Conservation (phyloP, 1,140 invertebrate species). For the Papilio aristodemus region DNA sequence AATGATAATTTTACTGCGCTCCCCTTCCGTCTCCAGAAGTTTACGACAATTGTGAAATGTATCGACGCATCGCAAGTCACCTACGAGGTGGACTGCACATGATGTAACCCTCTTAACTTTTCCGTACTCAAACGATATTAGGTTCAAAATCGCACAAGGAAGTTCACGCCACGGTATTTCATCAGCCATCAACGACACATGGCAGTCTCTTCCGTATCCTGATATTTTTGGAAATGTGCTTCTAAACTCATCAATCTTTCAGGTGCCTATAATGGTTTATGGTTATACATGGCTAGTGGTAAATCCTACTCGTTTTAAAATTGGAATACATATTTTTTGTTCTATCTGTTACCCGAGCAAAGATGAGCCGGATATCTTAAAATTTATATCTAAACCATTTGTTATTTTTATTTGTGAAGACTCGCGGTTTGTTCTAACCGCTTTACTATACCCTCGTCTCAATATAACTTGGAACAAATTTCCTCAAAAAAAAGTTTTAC, state of each 20-base stretch:
- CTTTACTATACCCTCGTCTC: not conserved
- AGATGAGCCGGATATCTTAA: no score
- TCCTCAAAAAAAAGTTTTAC: not conserved
- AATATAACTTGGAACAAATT: constrained; percentile 1
- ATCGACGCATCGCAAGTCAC: constrained; percentile 77
- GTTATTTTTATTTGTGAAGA: no score
- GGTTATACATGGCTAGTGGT: not conserved
- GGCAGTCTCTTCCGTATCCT: constrained; percentile 54
- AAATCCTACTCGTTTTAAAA: not conserved
- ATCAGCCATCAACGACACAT: constrained; percentile 62
- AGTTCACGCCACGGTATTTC: constrained; percentile 22
- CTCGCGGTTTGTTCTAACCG: no score
- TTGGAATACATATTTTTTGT: not conserved
- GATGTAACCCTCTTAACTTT: constrained; percentile 36
- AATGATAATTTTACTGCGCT: constrained; percentile 79
- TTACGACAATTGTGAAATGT: constrained; percentile 81
- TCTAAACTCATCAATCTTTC: constrained; percentile 71
- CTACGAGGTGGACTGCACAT: constrained; percentile 54
- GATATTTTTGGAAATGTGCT: constrained; percentile 67
- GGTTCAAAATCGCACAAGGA: constrained; percentile 46
- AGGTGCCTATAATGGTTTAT: constrained; percentile 44
- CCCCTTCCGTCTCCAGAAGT: constrained; percentile 75
- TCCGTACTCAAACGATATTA: constrained; percentile 44
- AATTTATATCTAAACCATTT: no score
- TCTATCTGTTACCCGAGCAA: no score